Base-by-base conservation (phyloP, 2,888 invertebrate species). In the Amorpha juglandis region DNA sequence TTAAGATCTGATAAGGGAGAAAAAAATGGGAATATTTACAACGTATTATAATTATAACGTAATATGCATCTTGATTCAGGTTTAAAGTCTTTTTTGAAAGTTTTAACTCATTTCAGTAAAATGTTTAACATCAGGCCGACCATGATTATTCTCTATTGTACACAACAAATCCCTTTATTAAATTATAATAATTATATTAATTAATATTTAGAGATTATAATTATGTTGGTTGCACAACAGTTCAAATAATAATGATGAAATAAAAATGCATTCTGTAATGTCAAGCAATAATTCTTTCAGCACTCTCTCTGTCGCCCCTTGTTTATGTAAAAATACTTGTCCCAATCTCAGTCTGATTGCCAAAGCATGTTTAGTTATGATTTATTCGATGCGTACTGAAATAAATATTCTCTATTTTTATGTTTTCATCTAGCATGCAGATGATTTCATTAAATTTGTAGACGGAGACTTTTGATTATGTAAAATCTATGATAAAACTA, bases 331-430 rank as follows among this genome's bases (percentile, higher is more conserved):
- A 55, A 58, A 55, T 16, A 35, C 16, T 35, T 38, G 19, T 58
- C 19, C 16, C 42, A 12, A 42, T 11, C 19, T 8, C 58, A 19
- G 19, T 12, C 19, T 53, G 19, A 42, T 58, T 58, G 58, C 58
- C 58, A 58, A 58, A 12, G 16, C 58, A 38, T 58, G 58, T 58
- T 58, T 42, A 42, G 38, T 42, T 58, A 42, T 58, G 58, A 58
- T 58, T 58, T 58, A 58, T 58, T 42, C 7, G 6, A 38, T 53
- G 12, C 12, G 38, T 42, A 3, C 12, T 11, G 19, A 42, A 58
- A 58, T 58, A 58, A 58, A 58, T 38, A 38, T 19, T 19, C 38
- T 55, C 53, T 35, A 53, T n/a, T 55, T 55, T 55, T 16, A 38
- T 12, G 42, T 19, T 42, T 38, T 38, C 9, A 19, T 50, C 50